Evolutionary conservation across 1,140 invertebrate genomes (phyloP).

Genomic region (Agrypnia vestita): DNA sequence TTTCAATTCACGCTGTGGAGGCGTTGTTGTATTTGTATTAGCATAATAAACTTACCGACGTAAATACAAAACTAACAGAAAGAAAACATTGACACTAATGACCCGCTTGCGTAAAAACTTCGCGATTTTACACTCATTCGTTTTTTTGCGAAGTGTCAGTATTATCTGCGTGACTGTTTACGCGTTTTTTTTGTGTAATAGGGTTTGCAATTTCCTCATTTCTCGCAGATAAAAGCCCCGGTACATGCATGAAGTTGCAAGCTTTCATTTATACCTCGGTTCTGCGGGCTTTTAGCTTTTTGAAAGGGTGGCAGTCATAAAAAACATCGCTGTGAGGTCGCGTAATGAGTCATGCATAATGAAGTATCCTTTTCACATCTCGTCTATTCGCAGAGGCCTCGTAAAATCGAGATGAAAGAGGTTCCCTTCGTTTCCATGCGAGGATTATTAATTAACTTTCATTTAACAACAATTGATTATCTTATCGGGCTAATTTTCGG

Average conservation of each 20-base stretch:
- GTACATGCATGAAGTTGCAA: background rate
- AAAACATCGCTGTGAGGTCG: conserved; percentile 2
- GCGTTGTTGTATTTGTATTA: conserved; percentile 22
- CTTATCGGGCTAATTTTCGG: no score
- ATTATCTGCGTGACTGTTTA: background rate
- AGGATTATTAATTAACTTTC: no score
- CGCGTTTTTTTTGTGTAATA: conserved; percentile 14
- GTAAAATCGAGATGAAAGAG: conserved; percentile 10
- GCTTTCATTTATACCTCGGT: background rate
- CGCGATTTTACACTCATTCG: background rate
- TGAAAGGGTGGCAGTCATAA: conserved; percentile 1
- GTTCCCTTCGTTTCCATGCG: no score
- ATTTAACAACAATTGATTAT: no score
- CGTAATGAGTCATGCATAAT: conserved; percentile 25
- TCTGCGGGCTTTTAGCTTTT: conserved; percentile 12
- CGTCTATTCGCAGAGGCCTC: conserved; percentile 10
- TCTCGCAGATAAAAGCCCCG: background rate
- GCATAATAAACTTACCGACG: conserved; percentile 17
- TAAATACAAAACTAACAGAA: conserved; percentile 19
- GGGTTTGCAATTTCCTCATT: background rate
- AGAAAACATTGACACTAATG: conserved; percentile 8
- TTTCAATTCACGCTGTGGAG: conserved; percentile 20
- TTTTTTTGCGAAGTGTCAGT: conserved; percentile 27
- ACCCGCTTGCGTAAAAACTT: background rate
- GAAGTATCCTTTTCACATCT: conserved; percentile 2